Evolutionary conservation across 2,888 invertebrate genomes (phyloP).

Genomic region (Dromius quadrimaculatus): DNA sequence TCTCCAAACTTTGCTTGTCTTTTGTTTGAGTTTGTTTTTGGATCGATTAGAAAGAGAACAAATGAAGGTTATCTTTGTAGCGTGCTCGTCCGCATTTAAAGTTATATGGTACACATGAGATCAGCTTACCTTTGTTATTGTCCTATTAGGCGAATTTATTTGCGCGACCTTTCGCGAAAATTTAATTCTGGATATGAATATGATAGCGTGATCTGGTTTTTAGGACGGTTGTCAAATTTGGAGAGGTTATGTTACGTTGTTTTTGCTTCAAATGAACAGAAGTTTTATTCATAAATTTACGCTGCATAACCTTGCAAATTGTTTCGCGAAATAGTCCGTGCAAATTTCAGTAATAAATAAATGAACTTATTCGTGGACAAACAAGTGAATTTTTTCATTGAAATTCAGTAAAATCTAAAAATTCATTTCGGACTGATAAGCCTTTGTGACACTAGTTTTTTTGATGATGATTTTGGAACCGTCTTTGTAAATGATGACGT

Average conservation of each 20-base stretch:
- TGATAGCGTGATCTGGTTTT: constrained; percentile 4
- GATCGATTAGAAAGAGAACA: neutral
- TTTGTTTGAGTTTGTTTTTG: neutral
- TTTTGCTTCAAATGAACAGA: neutral
- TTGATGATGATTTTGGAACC: too few relatives aligned
- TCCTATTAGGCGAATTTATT: constrained; percentile 32
- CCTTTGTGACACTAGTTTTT: too few relatives aligned
- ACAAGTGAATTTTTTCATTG: too few relatives aligned
- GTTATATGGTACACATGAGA: constrained; percentile 32
- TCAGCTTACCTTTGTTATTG: constrained; percentile 4
- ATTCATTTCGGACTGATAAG: too few relatives aligned
- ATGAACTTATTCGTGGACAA: too few relatives aligned
- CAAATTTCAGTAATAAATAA: too few relatives aligned
- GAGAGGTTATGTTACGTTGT: neutral
- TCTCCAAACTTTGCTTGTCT: neutral
- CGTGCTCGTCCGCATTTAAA: constrained; percentile 10
- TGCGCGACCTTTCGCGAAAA: constrained; percentile 27
- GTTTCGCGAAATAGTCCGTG: too few relatives aligned
- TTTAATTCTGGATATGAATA: constrained; percentile 33
- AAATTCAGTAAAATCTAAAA: too few relatives aligned
- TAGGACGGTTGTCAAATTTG: constrained; percentile 5
- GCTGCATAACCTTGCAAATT: too few relatives aligned
- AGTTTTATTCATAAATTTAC: too few relatives aligned
- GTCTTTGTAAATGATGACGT: too few relatives aligned
- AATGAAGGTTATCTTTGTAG: constrained; percentile 12